Conservation (phyloP, 2,113 vertebrate genomes). For the Chaetodon auriga region DNA sequence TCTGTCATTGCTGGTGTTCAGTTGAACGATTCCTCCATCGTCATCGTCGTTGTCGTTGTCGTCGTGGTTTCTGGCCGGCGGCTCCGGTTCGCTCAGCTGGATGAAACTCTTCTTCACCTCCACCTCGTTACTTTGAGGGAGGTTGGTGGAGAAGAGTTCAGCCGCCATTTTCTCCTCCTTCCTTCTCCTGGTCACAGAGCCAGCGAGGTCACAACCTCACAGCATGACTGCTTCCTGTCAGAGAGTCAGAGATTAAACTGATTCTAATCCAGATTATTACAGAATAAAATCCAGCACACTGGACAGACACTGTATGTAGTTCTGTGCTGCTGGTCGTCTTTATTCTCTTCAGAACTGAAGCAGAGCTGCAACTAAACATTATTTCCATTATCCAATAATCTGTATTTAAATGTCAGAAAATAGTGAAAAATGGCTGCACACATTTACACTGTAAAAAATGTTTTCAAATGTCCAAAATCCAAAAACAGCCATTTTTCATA, state of each 20-base stretch:
- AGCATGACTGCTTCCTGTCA: slow-evolving; percentile 82
- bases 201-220: slow-evolving; percentile 80
- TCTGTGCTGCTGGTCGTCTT: no score
- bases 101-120: slow-evolving; percentile 87
- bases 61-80: background rate
- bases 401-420: no score
- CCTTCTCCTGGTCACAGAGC: slow-evolving; percentile 61
- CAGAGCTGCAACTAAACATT: no score
- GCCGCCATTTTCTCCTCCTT: slow-evolving; percentile 89
- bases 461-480: no score
- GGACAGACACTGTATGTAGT: background rate
- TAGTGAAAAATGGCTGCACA: no score
- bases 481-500: no score
- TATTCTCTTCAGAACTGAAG: no score
- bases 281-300: background rate
- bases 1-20: slow-evolving; percentile 86
- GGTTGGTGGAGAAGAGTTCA: slow-evolving; percentile 90
- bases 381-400: no score
- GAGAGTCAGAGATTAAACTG: background rate
- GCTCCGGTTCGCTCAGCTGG: slow-evolving; percentile 82
- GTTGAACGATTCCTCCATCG: slow-evolving; percentile 75
- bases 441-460: no score
- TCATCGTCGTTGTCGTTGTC: slow-evolving; percentile 10
- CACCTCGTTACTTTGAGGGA: slow-evolving; percentile 84
- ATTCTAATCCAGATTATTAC: background rate